These are phyloP conservation scores for Betta splendens DNA, from an alignment of 2,797 vertebrate species.

Conservation along the genomic window DNA sequence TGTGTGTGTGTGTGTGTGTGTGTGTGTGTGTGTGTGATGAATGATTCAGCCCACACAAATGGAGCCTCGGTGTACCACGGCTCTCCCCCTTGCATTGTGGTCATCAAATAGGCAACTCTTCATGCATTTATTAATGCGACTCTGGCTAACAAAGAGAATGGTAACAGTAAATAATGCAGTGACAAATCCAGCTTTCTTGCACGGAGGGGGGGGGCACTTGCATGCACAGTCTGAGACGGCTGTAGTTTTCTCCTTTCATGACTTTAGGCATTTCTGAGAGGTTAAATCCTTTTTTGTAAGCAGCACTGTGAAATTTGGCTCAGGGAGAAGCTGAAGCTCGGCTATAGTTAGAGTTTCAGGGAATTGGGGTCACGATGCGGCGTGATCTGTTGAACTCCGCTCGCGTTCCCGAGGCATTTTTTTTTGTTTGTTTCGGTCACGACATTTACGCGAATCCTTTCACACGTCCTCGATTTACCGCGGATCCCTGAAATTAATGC, in stretches of 20 bases:
- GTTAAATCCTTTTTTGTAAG: slow-evolving; percentile 48
- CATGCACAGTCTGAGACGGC: slow-evolving; percentile 29
- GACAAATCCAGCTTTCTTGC: slow-evolving; percentile 57
- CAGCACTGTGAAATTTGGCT: slow-evolving; percentile 54
- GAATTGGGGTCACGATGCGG: slow-evolving; percentile 66
- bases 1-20: slow-evolving; percentile 14
- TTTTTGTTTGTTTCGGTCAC: slow-evolving; percentile 63
- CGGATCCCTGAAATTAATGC: slow-evolving; percentile 40
- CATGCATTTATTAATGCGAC: slow-evolving; percentile 77
- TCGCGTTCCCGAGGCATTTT: slow-evolving; percentile 47
- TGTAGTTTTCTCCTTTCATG: slow-evolving; percentile 42
- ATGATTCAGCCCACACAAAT: slow-evolving; percentile 76
- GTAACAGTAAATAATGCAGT: slow-evolving; percentile 74
- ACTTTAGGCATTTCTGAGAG: slow-evolving; percentile 48
- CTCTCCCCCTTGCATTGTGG: slow-evolving; percentile 66
- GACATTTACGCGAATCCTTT: slow-evolving; percentile 49
- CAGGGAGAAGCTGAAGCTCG: slow-evolving; percentile 40
- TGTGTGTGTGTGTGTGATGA: slow-evolving; percentile 42
- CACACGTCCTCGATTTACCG: slow-evolving; percentile 26
- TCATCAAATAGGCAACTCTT: slow-evolving; percentile 73
- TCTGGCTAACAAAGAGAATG: slow-evolving; percentile 70
- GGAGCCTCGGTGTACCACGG: slow-evolving; percentile 67
- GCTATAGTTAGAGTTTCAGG: slow-evolving; percentile 51
- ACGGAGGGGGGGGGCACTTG: slow-evolving; percentile 7
- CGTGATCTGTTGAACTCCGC: slow-evolving; percentile 45